Conservation (phyloP, 1,140 invertebrate species). For the Cyphomyrmex costatus region DNA sequence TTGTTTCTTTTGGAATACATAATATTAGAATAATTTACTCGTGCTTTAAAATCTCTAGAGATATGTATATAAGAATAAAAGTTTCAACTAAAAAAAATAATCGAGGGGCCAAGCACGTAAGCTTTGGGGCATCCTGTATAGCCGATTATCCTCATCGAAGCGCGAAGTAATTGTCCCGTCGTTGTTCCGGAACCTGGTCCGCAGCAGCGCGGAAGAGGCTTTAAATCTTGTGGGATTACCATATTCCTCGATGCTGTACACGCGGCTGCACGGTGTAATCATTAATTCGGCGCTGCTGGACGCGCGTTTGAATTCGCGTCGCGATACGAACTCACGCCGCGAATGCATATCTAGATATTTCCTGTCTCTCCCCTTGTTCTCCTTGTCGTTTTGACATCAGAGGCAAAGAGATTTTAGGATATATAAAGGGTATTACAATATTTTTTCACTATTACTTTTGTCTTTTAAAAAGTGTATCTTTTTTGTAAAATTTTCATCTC, state of each 20-base stretch:
- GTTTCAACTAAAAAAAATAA: not conserved
- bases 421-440: constrained; percentile 1
- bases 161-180: constrained; percentile 67
- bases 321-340: constrained; percentile 25
- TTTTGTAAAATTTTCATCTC: constrained; percentile 23
- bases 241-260: constrained; percentile 61
- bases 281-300: constrained; percentile 65
- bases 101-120: not conserved
- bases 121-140: constrained; percentile 31
- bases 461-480: not conserved
- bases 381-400: not conserved
- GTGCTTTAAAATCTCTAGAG: not conserved
- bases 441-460: not conserved
- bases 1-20: not conserved
- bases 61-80: not conserved
- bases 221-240: constrained; percentile 70
- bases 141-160: constrained; percentile 30
- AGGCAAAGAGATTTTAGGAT: not conserved
- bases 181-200: constrained; percentile 46
- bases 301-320: constrained; percentile 40
- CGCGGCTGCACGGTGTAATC: constrained; percentile 55
- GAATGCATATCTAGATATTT: too few species aligned
- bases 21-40: constrained; percentile 6
- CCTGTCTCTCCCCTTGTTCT: too few species aligned
- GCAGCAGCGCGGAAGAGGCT: constrained; percentile 46